phyloP scores from a whole-genome alignment of 2,797 vertebrate genomes.

The Sebastes flavidus region DNA sequence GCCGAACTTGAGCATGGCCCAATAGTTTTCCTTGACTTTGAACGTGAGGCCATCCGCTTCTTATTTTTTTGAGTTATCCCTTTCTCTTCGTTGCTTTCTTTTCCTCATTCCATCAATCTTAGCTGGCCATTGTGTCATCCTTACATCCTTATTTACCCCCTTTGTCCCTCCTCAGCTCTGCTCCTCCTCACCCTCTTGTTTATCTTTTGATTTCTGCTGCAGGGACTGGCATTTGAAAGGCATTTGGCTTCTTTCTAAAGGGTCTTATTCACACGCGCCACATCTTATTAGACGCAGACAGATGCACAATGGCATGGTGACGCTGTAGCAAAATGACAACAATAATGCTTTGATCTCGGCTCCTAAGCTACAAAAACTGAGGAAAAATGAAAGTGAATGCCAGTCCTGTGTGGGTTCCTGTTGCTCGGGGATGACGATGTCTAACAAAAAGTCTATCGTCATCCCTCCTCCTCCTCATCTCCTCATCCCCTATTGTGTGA shows the following conservation, averaged over 20 bases:
- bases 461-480: conserved; percentile 59
- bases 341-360: conserved; percentile 45
- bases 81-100: conserved; percentile 70
- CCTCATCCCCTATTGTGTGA: conserved; percentile 50
- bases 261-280: conserved; percentile 30
- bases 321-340: conserved; percentile 32
- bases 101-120: conserved; percentile 58
- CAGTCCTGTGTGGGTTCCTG: conserved; percentile 63
- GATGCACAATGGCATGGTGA: conserved; percentile 52
- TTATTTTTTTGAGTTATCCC: conserved; percentile 77
- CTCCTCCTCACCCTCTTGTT: conserved; percentile 20
- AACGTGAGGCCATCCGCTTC: conserved; percentile 91
- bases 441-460: conserved; percentile 42
- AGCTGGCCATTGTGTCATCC: conserved; percentile 49
- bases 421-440: conserved; percentile 53
- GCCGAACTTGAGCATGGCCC: conserved; percentile 96
- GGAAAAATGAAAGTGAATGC: conserved; percentile 48
- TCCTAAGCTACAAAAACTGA: conserved; percentile 22
- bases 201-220: conserved; percentile 53
- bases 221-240: conserved; percentile 69
- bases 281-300: conserved; percentile 47
- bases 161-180: conserved; percentile 17
- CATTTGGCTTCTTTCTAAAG: conserved; percentile 48
- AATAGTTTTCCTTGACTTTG: conserved; percentile 99
- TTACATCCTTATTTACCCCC: conserved; percentile 22